Evolutionary conservation across 2,888 invertebrate species (phyloP), one percentile per base, ranked within the genome.

Genomic region (Paralinhomoeus sp.): DNA sequence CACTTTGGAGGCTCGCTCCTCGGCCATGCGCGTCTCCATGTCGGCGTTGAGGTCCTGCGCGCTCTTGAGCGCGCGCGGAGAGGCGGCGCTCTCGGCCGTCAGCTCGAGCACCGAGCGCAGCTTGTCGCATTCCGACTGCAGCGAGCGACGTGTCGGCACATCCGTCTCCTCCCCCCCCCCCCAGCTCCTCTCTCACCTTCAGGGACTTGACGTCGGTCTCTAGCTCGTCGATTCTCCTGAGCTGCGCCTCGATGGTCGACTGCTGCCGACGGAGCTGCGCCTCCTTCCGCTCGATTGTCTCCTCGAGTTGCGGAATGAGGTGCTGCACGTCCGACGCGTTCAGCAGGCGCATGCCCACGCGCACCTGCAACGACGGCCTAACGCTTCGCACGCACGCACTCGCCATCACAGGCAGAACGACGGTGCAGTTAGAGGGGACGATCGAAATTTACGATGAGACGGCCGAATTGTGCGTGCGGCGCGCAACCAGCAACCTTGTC

Each of bases 51-150:
- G n/a, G 20, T 45, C 45, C 36, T 31, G 41, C 24, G 24, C 24
- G 20, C 24, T 27, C 27, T 27, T 27, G 27, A 9, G 5, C 27
- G 27, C 27, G 2, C 48, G 49, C 12, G 51, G 50, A 34, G 50
- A 49, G 37, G 56, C 57, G 2, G 54, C 53, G 21, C 54, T 50
- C 40, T 57, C 55, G 21, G 66, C 65, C 47, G 65, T 68, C 47
- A 64, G 62, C 48, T 65, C 62, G 43, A 68, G 57, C 31, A 68
- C 68, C 2, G 67, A 67, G 45, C 67, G 64, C 44, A 68, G 56
- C 53, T 68, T 68, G 57, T 68, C 64, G 45, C 61, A 61, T 55
- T 61, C 61, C 37, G 57, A 48, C 57, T 61, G 50, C 35, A 57
- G 34, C n/a, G n/a, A n/a, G n/a, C n/a, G n/a, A n/a, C n/a, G n/a